Conservation (phyloP, 2,888 invertebrate species). For the Nomada goodeniana region DNA sequence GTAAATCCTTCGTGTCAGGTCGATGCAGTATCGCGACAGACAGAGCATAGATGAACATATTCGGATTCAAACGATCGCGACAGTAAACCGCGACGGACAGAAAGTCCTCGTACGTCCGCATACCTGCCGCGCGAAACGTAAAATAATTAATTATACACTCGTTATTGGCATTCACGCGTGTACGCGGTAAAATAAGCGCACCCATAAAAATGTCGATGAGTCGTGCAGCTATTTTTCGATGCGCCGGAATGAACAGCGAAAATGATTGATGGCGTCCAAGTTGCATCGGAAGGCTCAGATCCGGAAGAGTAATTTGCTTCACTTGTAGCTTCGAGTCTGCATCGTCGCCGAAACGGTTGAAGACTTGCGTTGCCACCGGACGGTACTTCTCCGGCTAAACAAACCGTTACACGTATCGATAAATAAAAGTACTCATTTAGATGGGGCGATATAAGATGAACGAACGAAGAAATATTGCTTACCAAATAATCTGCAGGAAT, state of each 20-base stretch:
- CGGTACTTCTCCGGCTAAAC: conserved; percentile 86
- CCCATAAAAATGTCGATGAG: conserved; percentile 90
- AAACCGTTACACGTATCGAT: background rate
- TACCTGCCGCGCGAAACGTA: conserved; percentile 84
- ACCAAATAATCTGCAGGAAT: conserved; percentile 89
- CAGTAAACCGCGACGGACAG: conserved; percentile 89
- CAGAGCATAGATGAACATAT: conserved; percentile 92
- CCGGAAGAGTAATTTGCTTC: conserved; percentile 88
- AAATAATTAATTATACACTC: background rate
- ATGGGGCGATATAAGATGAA: no score
- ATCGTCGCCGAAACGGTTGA: conserved; percentile 87
- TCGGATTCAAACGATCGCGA: conserved; percentile 91
- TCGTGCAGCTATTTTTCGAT: conserved; percentile 89
- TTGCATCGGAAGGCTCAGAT: conserved; percentile 87
- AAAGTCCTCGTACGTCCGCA: conserved; percentile 90
- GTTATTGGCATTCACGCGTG: background rate
- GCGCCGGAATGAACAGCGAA: conserved; percentile 90
- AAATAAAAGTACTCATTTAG: background rate
- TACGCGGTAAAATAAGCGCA: conserved; percentile 63
- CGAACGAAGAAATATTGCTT: conserved; percentile 78
- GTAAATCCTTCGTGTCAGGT: conserved; percentile 89
- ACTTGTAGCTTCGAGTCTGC: conserved; percentile 85
- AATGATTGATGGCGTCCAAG: conserved; percentile 89
- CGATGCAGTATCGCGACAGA: conserved; percentile 92
- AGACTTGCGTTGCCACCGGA: conserved; percentile 86